Evolutionary conservation across 2,113 vertebrate species (phyloP).

Genomic region (Paratilapia polleni): DNA sequence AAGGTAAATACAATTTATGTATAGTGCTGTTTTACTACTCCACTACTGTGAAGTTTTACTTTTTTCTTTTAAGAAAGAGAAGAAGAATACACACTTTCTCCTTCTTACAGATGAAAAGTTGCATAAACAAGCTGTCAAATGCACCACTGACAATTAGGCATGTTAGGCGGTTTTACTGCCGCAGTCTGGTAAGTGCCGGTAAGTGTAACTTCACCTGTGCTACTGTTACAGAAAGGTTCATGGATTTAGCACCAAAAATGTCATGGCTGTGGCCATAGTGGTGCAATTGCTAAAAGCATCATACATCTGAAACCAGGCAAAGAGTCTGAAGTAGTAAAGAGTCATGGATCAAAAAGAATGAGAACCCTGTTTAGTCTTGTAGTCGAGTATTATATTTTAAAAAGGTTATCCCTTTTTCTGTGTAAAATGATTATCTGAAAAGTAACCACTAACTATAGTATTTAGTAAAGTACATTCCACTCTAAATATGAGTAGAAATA

Average conservation of each 20-base stretch:
- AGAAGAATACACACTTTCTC: not conserved
- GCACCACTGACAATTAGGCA: not conserved
- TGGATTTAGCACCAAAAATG: too few species aligned
- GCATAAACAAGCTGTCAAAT: not conserved
- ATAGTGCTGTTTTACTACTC: not conserved
- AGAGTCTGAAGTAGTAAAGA: too few species aligned
- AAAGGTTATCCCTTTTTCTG: too few species aligned
- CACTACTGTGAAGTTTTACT: not conserved
- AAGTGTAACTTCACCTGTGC: not conserved
- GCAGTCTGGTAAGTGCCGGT: not conserved
- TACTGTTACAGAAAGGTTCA: not conserved
- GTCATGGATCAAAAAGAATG: too few species aligned
- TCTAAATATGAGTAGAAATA: not conserved
- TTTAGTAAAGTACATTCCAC: too few species aligned
- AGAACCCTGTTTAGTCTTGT: too few species aligned
- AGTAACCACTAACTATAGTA: not conserved
- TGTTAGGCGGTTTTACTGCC: not conserved
- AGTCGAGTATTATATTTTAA: too few species aligned
- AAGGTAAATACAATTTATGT: not conserved
- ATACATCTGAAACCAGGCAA: too few species aligned
- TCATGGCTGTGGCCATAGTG: too few species aligned
- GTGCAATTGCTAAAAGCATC: too few species aligned
- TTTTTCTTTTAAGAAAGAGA: not conserved
- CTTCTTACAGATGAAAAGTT: not conserved
- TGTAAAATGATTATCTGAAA: not conserved